Evolutionary conservation across 2,113 vertebrate genomes (phyloP).

Genomic region (Upupa epops): DNA sequence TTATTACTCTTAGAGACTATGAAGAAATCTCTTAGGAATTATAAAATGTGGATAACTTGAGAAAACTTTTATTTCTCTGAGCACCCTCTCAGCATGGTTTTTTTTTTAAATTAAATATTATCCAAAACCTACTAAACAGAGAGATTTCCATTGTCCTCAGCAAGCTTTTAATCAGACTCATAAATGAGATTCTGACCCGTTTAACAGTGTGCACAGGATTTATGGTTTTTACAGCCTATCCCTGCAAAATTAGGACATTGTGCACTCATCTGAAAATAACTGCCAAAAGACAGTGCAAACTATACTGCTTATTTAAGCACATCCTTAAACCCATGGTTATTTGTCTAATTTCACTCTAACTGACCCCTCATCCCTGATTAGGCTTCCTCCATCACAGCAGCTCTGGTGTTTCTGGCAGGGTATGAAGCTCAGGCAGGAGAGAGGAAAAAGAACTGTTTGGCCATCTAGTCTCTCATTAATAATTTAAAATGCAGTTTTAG

Average conservation of each 20-base stretch:
- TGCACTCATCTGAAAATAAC: neutral
- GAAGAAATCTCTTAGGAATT: no score
- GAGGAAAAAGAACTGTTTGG: neutral
- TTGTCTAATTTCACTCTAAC: neutral
- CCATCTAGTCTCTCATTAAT: neutral
- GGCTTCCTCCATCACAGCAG: neutral
- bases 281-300: neutral
- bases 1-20: no score
- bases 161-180: neutral
- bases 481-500: neutral
- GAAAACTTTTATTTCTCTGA: neutral
- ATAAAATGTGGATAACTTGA: neutral
- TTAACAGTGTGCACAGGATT: neutral
- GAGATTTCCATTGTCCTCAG: neutral
- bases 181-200: neutral
- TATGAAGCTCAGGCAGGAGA: neutral
- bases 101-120: neutral
- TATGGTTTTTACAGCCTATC: neutral
- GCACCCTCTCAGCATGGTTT: neutral
- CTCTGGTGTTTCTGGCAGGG: neutral
- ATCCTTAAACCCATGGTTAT: neutral
- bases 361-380: neutral
- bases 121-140: neutral
- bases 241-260: neutral
- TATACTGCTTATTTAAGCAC: neutral